Evolutionary conservation across 2,888 invertebrate genomes (phyloP).

Genomic region (Uloborus plumipes): DNA sequence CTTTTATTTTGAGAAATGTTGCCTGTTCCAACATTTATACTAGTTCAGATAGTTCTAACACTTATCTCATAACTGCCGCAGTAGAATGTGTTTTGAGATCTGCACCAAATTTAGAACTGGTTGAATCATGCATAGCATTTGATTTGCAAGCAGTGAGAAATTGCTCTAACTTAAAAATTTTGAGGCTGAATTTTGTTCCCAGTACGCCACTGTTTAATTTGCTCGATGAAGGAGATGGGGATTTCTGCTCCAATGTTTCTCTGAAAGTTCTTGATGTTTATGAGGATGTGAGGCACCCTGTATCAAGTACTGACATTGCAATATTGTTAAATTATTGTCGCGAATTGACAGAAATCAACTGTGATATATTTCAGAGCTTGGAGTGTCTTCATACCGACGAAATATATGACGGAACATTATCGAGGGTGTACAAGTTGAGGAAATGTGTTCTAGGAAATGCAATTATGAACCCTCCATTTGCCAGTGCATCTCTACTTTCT

Average conservation of each 20-base stretch:
- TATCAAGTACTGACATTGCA: conserved; percentile 13
- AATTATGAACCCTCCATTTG: not conserved
- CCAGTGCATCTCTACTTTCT: conserved; percentile 3
- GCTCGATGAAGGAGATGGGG: conserved; percentile 20
- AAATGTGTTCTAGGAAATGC: conserved; percentile 32
- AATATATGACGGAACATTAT: conserved; percentile 24
- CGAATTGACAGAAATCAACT: conserved; percentile 22
- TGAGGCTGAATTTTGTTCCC: conserved; percentile 40
- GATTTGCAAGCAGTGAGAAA: conserved; percentile 32
- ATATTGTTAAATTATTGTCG: conserved; percentile 22
- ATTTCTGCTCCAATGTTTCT: conserved; percentile 11
- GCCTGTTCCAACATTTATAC: conserved; percentile 18
- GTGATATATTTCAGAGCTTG: conserved; percentile 25
- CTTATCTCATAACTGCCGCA: conserved; percentile 6
- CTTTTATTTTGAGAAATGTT: conserved; percentile 21
- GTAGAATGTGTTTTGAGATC: conserved; percentile 33
- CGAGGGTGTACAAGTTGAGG: conserved; percentile 27
- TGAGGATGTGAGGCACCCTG: conserved; percentile 26
- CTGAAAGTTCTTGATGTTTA: conserved; percentile 27
- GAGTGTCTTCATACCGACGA: conserved; percentile 29
- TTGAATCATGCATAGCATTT: conserved; percentile 37
- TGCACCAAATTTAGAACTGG: conserved; percentile 21
- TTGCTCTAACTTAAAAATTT: conserved; percentile 15
- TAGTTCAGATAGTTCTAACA: conserved; percentile 6
- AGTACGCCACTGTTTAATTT: conserved; percentile 18